Evolutionary conservation across 1,140 invertebrate genomes (phyloP), one percentile per base, ranked within the genome.

Genomic region (Ooceraea biroi): DNA sequence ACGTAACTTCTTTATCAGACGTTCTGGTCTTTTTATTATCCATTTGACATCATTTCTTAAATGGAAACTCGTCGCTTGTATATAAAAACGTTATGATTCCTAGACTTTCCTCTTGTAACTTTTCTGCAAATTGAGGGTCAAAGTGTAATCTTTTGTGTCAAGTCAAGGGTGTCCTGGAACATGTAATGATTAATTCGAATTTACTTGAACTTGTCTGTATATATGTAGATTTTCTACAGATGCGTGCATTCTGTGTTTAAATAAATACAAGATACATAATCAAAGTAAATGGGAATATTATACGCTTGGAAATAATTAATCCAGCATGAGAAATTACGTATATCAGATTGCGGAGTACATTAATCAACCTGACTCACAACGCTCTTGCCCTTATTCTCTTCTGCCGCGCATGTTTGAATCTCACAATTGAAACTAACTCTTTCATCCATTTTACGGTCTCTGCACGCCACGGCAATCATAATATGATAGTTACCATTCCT

Each of bases 231-330:
- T 60, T 30, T 66, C 30, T 25, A 30, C n/a, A n/a, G 11, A 46
- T 30, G 7, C 11, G 36, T 55, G 25, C 22, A 30, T 7, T n/a
- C 14, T 58, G 36, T 8, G 71, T 80, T 58, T 19, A 80, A 71
- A 80, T 22, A 36, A 80, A 58, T 48, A 8, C 41, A 30, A 57
- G 36, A 66, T 46, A 3, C 36, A 11, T 46, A 22, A 80, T 80
- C 36, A 48, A 58, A 25, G 76, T 71, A 71, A 80, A 71, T 65
- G 50, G 14, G 50, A 19, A 80, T 80, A 80, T 80, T 80, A 80
- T 80, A 71, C 52, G 50, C 65, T 57, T 46, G 65, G 71, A 80
- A 80, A 69, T 80, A 80, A 76, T 76, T 76, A 76, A 80, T 80
- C 50, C 50, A 27, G 63, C n/a, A 30, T 36, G 36, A 50, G n/a